Conservation (phyloP, 1,140 invertebrate species). For the Drosophila pseudoananassae region DNA sequence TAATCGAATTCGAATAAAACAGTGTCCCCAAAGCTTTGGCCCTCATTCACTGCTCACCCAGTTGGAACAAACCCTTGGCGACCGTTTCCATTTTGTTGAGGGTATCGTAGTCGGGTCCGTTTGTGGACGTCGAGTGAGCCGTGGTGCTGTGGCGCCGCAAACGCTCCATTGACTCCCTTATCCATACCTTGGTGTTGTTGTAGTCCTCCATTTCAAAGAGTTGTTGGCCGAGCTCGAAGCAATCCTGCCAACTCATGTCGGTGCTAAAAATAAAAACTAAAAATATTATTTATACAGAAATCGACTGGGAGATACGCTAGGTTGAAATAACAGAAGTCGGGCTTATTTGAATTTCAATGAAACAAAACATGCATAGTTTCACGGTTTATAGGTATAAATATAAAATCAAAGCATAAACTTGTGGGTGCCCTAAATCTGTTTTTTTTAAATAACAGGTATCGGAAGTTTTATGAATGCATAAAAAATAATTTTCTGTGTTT, state of each 20-base stretch:
- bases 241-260: constrained; percentile 93
- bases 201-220: constrained; percentile 97
- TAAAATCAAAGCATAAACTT: constrained; percentile 4
- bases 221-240: constrained; percentile 97
- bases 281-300: constrained; percentile 19
- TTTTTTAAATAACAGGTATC: background rate
- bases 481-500: background rate
- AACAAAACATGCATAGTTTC: constrained; percentile 6
- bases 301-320: constrained; percentile 9
- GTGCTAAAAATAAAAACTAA: constrained; percentile 80
- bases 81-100: constrained; percentile 74
- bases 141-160: constrained; percentile 73
- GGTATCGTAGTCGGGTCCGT: constrained; percentile 88
- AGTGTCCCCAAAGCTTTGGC: constrained; percentile 83
- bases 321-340: background rate
- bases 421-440: constrained; percentile 6
- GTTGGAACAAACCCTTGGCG: constrained; percentile 73
- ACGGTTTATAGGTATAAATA: background rate
- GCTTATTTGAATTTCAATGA: constrained; percentile 36
- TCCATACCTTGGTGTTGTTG: constrained; percentile 97
- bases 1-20: constrained; percentile 12
- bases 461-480: constrained; percentile 1
- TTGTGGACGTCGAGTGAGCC: constrained; percentile 83
- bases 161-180: constrained; percentile 93
- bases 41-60: constrained; percentile 89